A percentile compares a stretch with the other conserved stretches of the same genome.
Conservation (phyloP, 64 coral and sea anemone genomes). For the Hydrozoanthus tunicans region DNA sequence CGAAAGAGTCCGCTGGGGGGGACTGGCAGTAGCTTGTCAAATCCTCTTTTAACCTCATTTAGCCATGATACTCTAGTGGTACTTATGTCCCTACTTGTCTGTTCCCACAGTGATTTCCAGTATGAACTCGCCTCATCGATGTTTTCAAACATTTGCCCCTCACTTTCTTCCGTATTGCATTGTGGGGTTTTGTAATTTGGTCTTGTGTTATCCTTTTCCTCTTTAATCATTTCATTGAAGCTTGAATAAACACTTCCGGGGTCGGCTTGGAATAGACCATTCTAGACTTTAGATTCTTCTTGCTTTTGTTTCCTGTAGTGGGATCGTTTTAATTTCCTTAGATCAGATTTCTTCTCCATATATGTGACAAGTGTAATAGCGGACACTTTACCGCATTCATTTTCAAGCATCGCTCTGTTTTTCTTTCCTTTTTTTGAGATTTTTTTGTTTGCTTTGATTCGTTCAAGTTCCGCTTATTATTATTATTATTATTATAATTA, state of each 20-base stretch:
- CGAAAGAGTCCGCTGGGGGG: not conserved
- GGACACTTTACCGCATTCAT: constrained; percentile 41
- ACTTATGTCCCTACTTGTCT: not conserved
- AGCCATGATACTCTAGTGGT: not conserved
- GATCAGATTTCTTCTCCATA: constrained; percentile 46
- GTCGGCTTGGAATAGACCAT: constrained; percentile 52
- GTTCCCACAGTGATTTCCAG: too few relatives aligned
- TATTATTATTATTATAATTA: too few relatives aligned
- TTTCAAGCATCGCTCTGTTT: constrained; percentile 33
- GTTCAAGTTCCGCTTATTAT: constrained; percentile 18
- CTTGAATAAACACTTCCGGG: constrained; percentile 34
- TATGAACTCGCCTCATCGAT: too few relatives aligned
- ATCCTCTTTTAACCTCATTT: not conserved
- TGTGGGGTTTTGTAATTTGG: constrained; percentile 15
- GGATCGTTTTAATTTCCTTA: constrained; percentile 39
- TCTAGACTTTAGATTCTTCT: constrained; percentile 44
- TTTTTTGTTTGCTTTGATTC: constrained; percentile 52
- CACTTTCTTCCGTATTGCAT: too few relatives aligned
- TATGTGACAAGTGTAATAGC: constrained; percentile 37
- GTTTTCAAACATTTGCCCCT: too few relatives aligned
- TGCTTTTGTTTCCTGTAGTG: constrained; percentile 43
- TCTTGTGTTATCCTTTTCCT: constrained; percentile 24
- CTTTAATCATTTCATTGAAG: not conserved
- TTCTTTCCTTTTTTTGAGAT: constrained; percentile 42
- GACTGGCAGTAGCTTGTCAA: too few relatives aligned